Conservation (phyloP, 2,888 invertebrate genomes). For the Thymelicus lineola region DNA sequence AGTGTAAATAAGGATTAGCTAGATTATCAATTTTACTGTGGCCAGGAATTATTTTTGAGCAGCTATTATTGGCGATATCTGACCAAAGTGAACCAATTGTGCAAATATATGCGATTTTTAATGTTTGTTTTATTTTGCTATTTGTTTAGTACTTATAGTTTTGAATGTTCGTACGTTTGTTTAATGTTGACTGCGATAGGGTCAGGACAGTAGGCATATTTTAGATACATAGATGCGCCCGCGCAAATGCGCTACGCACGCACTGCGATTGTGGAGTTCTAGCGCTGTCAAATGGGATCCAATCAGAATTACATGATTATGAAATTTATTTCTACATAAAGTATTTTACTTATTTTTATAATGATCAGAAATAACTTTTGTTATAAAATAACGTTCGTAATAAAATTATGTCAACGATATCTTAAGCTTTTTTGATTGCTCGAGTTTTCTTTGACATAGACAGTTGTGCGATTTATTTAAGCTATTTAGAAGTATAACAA, state of each 20-base stretch:
- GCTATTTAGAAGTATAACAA: too few relatives aligned
- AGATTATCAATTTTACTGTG: constrained; percentile 77
- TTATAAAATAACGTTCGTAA: too few relatives aligned
- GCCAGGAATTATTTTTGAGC: constrained; percentile 67
- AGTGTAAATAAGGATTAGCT: constrained; percentile 78
- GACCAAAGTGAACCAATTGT: constrained; percentile 68
- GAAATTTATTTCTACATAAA: background rate
- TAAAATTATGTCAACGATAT: too few relatives aligned
- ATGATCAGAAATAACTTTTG: too few relatives aligned
- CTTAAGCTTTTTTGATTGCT: too few relatives aligned
- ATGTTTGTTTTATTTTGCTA: constrained; percentile 52
- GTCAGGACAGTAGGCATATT: constrained; percentile 1
- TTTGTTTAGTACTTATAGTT: constrained; percentile 59
- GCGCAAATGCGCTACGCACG: constrained; percentile 38
- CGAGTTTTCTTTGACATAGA: too few relatives aligned
- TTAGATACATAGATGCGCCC: constrained; percentile 39
- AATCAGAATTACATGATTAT: background rate
- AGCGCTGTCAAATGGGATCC: background rate
- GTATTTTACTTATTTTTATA: too few relatives aligned
- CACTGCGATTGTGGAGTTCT: background rate
- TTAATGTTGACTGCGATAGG: constrained; percentile 2
- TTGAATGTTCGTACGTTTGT: constrained; percentile 56
- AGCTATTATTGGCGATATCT: constrained; percentile 56
- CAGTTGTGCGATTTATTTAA: too few relatives aligned
- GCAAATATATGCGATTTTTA: constrained; percentile 63